These are phyloP conservation scores for Hylaea fasciaria DNA, from an alignment of 2,888 invertebrate genomes.

Conservation along the genomic window DNA sequence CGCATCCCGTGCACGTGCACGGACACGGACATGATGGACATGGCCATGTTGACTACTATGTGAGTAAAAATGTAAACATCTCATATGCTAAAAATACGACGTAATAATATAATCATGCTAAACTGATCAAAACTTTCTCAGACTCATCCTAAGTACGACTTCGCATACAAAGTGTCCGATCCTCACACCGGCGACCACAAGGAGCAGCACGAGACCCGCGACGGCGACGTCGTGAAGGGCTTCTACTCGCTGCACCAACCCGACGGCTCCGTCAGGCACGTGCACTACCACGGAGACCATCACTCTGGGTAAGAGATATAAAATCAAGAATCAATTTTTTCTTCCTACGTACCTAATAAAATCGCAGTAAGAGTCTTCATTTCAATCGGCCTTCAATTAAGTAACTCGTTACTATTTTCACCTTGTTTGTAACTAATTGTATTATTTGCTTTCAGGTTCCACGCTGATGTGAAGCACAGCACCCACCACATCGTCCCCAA, in stretches of 20 bases:
- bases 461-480: conserved; percentile 39
- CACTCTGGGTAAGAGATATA: conserved; percentile 52
- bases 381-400: background rate
- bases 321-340: no score
- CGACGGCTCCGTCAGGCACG: conserved; percentile 57
- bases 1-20: conserved; percentile 36
- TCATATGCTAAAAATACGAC: background rate
- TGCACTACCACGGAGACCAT: conserved; percentile 51
- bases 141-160: conserved; percentile 56
- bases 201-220: conserved; percentile 61
- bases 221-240: conserved; percentile 63
- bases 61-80: conserved; percentile 27
- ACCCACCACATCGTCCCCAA: conserved; percentile 45
- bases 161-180: conserved; percentile 59
- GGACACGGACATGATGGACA: conserved; percentile 47
- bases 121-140: conserved; percentile 13
- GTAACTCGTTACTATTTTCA: background rate
- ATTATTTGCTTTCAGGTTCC: conserved; percentile 44
- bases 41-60: conserved; percentile 45
- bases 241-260: conserved; percentile 61
- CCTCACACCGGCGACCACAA: conserved; percentile 61
- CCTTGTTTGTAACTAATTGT: background rate
- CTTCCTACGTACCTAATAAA: no score
- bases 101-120: no score
- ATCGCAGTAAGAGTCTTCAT: background rate